Evolutionary conservation across 2,888 invertebrate species (phyloP).

Genomic region (Glyphotaelius pellucidus): DNA sequence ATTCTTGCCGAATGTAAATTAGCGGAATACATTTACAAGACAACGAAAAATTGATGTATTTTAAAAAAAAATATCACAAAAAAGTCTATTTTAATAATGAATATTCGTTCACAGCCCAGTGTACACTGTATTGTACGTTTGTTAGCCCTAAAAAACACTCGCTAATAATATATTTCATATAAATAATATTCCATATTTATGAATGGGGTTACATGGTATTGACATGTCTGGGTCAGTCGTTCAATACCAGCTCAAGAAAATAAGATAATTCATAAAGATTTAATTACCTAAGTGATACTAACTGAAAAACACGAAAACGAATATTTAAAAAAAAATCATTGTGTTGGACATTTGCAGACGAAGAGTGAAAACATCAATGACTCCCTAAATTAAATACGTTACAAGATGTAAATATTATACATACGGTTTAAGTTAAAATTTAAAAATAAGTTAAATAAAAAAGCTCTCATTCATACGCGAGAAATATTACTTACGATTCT

Average conservation of each 20-base stretch:
- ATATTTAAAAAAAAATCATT: neutral
- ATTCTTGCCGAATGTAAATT: neutral
- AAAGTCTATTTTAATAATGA: neutral
- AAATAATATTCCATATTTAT: neutral
- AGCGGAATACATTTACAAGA: neutral
- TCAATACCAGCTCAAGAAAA: neutral
- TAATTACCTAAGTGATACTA: neutral
- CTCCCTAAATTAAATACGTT: neutral
- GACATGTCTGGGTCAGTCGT: neutral
- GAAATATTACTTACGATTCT: conserved; percentile 50
- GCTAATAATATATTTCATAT: neutral
- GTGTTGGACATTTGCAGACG: neutral
- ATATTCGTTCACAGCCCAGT: neutral
- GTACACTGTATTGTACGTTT: too few relatives aligned
- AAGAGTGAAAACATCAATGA: neutral
- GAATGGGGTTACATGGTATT: neutral
- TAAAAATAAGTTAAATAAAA: neutral
- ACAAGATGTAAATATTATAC: neutral
- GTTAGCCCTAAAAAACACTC: neutral
- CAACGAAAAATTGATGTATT: neutral
- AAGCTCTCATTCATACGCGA: neutral
- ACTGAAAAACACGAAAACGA: neutral
- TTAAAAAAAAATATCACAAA: neutral
- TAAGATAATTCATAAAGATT: neutral
- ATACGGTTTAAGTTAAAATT: neutral